Percentiles rank a stretch among this genome's conserved stretches.
phyloP scores from a whole-genome alignment of 2,113 vertebrate species.

The Theristicus caerulescens region DNA sequence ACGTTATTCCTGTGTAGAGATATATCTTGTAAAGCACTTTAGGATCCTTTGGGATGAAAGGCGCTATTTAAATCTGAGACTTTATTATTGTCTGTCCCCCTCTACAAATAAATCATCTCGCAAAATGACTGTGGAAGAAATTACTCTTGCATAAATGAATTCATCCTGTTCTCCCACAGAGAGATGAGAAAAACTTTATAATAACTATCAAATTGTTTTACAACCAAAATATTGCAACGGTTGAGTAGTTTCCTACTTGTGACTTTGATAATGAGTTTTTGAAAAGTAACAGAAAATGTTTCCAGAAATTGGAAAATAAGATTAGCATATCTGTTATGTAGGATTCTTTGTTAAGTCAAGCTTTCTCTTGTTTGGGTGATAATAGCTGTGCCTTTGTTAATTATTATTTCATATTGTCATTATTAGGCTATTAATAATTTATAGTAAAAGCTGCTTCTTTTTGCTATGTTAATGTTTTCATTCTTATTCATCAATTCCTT shows the following conservation, averaged over 20 bases:
- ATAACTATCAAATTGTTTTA: slow-evolving; percentile 68
- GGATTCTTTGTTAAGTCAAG: slow-evolving; percentile 39
- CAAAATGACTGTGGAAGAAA: slow-evolving; percentile 46
- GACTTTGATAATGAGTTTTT: slow-evolving; percentile 68
- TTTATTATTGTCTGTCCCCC: slow-evolving; percentile 50
- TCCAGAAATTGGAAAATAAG: slow-evolving; percentile 53
- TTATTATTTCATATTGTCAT: slow-evolving; percentile 72
- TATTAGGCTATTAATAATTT: slow-evolving; percentile 71
- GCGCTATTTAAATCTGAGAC: slow-evolving; percentile 12
- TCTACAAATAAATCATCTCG: slow-evolving; percentile 54
- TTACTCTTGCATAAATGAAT: slow-evolving; percentile 58
- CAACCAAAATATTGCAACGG: slow-evolving; percentile 50
- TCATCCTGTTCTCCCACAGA: slow-evolving; percentile 34
- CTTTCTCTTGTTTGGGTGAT: slow-evolving; percentile 38
- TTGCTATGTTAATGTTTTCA: slow-evolving; percentile 61
- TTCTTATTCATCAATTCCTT: slow-evolving; percentile 49
- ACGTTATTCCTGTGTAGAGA: background rate
- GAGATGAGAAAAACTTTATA: slow-evolving; percentile 49
- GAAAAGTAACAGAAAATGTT: slow-evolving; percentile 60
- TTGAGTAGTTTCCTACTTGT: slow-evolving; percentile 39
- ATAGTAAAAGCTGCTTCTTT: slow-evolving; percentile 45
- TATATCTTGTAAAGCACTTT: background rate
- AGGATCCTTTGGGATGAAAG: slow-evolving; percentile 43
- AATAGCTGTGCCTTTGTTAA: slow-evolving; percentile 56
- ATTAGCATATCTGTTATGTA: slow-evolving; percentile 36